Evolutionary conservation across 2,797 vertebrate genomes (phyloP).

Genomic region (Chromis chromis): DNA sequence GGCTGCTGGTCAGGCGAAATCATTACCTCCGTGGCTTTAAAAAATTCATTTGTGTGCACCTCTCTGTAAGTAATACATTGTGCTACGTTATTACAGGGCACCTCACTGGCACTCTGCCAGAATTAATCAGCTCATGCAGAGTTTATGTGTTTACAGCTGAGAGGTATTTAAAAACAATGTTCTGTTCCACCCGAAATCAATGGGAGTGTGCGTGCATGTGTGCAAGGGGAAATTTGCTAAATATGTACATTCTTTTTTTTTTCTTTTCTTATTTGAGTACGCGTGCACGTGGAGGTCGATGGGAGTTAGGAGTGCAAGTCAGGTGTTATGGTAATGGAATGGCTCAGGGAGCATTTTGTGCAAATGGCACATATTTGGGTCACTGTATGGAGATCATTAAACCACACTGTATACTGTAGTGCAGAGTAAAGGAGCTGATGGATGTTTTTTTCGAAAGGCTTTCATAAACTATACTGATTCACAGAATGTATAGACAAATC

Average conservation of each 20-base stretch:
- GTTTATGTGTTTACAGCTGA: constrained; percentile 59
- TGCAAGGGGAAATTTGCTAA: neutral
- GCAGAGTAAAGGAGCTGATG: constrained; percentile 18
- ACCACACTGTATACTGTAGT: constrained; percentile 20
- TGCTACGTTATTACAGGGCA: constrained; percentile 49
- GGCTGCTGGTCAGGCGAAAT: constrained; percentile 52
- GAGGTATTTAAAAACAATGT: constrained; percentile 55
- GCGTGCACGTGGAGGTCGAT: constrained; percentile 20
- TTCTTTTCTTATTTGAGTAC: neutral
- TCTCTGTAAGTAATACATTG: constrained; percentile 59
- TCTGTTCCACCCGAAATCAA: constrained; percentile 44
- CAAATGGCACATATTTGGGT: constrained; percentile 53
- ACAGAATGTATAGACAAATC: neutral
- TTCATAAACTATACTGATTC: constrained; percentile 5
- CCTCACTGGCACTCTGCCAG: constrained; percentile 52
- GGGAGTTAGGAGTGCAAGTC: constrained; percentile 44
- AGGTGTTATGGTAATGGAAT: constrained; percentile 56
- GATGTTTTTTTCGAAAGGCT: neutral
- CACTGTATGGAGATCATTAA: constrained; percentile 56
- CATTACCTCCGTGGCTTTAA: constrained; percentile 42
- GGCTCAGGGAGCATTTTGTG: constrained; percentile 39
- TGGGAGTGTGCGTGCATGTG: neutral
- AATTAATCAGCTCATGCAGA: constrained; percentile 55
- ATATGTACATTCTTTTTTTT: neutral
- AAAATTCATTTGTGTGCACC: constrained; percentile 58